Percentiles rank a stretch among this genome's conserved stretches.
Conservation (phyloP, 1,140 invertebrate genomes). For the Papilio machaon region DNA sequence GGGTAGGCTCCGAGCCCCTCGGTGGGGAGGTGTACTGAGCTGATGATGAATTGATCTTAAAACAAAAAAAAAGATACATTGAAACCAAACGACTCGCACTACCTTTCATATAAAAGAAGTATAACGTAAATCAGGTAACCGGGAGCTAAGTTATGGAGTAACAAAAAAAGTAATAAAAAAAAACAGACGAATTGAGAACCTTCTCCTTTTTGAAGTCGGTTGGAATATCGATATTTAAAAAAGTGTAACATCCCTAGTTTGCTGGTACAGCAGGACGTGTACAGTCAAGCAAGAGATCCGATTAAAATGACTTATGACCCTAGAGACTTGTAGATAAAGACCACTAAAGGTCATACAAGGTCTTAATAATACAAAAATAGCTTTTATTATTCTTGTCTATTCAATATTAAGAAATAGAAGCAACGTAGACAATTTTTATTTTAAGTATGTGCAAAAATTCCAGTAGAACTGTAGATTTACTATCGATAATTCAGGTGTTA, state of each 20-base stretch:
- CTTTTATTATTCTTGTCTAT: conserved; percentile 8
- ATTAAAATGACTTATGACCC: conserved; percentile 26
- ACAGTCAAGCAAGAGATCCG: conserved; percentile 1
- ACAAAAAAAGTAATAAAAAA: too few relatives aligned
- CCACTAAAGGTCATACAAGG: conserved; percentile 10
- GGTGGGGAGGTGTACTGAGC: too few relatives aligned
- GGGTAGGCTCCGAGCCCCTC: too few relatives aligned
- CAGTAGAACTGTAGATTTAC: neutral
- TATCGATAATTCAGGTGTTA: neutral
- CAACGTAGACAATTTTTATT: neutral
- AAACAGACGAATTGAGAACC: too few relatives aligned
- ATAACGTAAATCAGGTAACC: too few relatives aligned
- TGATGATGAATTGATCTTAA: too few relatives aligned
- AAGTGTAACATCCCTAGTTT: neutral
- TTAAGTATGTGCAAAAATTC: neutral
- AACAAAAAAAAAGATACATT: too few relatives aligned
- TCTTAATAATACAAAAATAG: conserved; percentile 17
- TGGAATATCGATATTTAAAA: neutral
- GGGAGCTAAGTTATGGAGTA: too few relatives aligned
- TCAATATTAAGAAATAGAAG: neutral
- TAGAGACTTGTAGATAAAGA: conserved; percentile 14
- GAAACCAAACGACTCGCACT: too few relatives aligned
- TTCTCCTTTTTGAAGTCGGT: too few relatives aligned
- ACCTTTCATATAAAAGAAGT: too few relatives aligned
- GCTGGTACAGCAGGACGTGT: neutral